These are phyloP conservation scores for Thamnophis elegans DNA, from an alignment of 2,797 vertebrate genomes.

Conservation along the genomic window DNA sequence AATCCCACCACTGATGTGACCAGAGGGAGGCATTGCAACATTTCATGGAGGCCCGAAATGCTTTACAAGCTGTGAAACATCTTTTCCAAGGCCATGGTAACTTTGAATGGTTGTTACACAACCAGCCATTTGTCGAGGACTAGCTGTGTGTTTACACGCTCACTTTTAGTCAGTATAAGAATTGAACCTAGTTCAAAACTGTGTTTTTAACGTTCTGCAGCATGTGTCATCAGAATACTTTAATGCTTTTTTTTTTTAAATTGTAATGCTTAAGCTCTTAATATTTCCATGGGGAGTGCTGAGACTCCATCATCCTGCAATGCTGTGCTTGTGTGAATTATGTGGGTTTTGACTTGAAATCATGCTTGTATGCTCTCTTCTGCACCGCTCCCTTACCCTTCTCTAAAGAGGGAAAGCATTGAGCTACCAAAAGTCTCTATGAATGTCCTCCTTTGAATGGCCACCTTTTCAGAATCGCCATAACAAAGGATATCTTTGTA, in stretches of 20 bases:
- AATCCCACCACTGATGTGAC: too few species aligned
- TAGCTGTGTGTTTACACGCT: background rate
- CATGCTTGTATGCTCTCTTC: background rate
- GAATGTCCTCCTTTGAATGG: background rate
- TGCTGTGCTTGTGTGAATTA: background rate
- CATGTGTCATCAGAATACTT: background rate
- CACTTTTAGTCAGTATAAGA: background rate
- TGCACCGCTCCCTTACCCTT: background rate
- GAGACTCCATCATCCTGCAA: background rate
- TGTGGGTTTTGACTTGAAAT: background rate
- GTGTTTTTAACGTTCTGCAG: background rate
- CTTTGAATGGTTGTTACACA: background rate
- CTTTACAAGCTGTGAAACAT: background rate
- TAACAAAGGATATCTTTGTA: background rate
- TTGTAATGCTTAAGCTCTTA: background rate
- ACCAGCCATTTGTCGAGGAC: background rate
- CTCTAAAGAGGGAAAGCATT: background rate
- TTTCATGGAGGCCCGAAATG: background rate
- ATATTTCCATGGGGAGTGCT: background rate
- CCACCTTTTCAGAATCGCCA: background rate
- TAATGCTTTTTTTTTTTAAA: background rate
- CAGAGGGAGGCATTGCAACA: background rate
- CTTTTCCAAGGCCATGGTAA: background rate
- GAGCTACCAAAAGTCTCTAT: constrained; percentile 1
- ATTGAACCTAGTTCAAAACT: background rate